These are phyloP conservation scores for Julus scanicus DNA, from an alignment of 2,888 invertebrate genomes.

Conservation along the genomic window DNA sequence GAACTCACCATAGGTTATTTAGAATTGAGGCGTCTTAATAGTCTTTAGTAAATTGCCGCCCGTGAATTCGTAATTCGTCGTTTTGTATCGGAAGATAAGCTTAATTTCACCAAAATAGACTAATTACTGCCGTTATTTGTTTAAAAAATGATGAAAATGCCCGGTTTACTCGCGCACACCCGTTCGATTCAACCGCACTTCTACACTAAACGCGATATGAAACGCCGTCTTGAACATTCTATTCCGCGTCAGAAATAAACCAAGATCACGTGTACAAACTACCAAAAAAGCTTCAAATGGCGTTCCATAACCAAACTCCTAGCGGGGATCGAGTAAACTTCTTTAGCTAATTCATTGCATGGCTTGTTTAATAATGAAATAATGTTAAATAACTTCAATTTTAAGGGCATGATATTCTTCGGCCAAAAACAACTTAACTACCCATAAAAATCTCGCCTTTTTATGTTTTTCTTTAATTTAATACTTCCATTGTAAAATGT, in stretches of 20 bases:
- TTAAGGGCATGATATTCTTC: too few species aligned
- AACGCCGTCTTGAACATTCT: not conserved
- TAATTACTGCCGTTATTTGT: not conserved
- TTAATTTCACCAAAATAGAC: constrained; percentile 6
- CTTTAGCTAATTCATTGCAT: too few species aligned
- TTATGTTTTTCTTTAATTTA: too few species aligned
- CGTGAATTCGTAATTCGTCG: not conserved
- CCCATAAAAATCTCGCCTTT: too few species aligned
- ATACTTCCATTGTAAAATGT: too few species aligned
- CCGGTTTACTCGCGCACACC: too few species aligned
- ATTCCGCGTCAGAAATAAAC: not conserved
- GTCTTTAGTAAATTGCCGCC: not conserved
- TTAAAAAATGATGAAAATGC: too few species aligned
- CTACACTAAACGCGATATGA: not conserved
- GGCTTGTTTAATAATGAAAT: too few species aligned
- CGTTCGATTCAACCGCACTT: too few species aligned
- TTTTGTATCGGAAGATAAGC: not conserved
- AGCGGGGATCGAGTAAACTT: constrained; percentile 17
- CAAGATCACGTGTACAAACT: not conserved
- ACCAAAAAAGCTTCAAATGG: constrained; percentile 58
- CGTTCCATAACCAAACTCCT: constrained; percentile 8
- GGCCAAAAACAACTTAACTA: too few species aligned
- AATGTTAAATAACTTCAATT: too few species aligned
- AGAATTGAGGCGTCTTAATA: not conserved
- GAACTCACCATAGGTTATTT: not conserved